Evolutionary conservation across 2,113 vertebrate genomes (phyloP).

Genomic region (Steatornis caripensis): DNA sequence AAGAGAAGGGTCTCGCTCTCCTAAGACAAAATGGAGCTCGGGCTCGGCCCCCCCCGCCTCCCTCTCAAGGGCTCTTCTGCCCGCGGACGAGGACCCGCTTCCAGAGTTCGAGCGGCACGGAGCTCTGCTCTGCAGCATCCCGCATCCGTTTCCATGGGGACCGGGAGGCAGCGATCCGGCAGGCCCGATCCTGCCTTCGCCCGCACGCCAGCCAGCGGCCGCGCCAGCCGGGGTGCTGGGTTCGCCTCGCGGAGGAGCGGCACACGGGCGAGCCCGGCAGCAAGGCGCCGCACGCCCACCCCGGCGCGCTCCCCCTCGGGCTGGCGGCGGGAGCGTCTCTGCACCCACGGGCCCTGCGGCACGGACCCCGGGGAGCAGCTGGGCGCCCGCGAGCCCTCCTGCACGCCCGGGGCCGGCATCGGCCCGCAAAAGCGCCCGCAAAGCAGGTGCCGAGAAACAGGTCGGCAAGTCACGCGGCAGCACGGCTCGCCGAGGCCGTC

Average conservation of each 20-base stretch:
- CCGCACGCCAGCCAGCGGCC: background rate
- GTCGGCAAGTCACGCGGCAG: constrained; percentile 48
- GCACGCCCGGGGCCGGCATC: too few relatives aligned
- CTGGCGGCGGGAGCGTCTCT: background rate
- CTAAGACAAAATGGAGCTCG: background rate
- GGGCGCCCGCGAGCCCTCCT: background rate
- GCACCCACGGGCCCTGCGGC: background rate
- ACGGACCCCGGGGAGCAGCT: rapidly evolving
- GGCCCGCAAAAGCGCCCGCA: too few relatives aligned
- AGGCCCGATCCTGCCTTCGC: background rate
- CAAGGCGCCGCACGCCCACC: rapidly evolving
- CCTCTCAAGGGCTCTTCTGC: constrained; percentile 20
- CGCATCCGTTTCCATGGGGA: constrained; percentile 61
- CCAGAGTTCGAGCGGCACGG: background rate
- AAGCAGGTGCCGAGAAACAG: constrained; percentile 60
- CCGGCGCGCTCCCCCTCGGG: rapidly evolving
- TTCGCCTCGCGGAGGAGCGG: background rate
- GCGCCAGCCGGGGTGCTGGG: rapidly evolving
- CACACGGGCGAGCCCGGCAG: background rate
- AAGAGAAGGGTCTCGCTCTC: constrained; percentile 43
- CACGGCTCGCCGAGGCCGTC: background rate
- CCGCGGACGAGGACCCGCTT: background rate
- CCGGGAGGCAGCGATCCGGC: background rate
- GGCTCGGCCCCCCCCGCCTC: background rate
- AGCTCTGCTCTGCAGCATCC: constrained; percentile 10